Conservation (phyloP, 2,113 vertebrate genomes). For the Daphoenositta chrysoptera region DNA sequence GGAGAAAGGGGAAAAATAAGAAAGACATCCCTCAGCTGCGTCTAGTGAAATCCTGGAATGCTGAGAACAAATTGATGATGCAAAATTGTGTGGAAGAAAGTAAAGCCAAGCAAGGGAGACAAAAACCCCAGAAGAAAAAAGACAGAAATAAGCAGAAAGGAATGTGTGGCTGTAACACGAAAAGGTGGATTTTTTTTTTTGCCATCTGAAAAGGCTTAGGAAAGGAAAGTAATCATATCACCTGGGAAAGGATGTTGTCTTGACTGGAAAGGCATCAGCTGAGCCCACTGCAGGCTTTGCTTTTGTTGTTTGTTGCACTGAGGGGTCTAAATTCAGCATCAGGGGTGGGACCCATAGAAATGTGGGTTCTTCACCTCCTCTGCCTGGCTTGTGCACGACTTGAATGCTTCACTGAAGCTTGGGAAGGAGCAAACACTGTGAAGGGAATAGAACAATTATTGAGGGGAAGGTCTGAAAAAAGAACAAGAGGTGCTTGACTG, state of each 20-base stretch:
- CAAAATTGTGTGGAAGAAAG: neutral
- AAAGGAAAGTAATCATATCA: neutral
- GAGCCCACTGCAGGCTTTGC: neutral
- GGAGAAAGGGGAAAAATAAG: neutral
- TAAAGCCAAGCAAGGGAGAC: neutral
- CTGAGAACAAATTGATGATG: neutral
- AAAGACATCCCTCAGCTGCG: neutral
- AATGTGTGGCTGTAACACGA: neutral
- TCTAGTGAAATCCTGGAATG: neutral
- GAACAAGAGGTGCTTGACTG: neutral
- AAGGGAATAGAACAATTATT: neutral
- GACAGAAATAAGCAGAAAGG: neutral
- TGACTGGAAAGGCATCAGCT: neutral
- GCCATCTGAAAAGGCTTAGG: neutral
- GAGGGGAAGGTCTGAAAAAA: neutral
- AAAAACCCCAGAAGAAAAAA: neutral
- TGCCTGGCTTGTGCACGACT: accelerated
- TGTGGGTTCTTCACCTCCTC: neutral
- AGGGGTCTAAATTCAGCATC: neutral
- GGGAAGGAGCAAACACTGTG: neutral
- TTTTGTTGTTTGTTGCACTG: neutral
- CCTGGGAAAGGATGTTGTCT: neutral
- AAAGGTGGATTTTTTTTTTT: neutral
- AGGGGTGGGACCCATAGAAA: neutral
- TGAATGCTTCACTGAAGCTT: accelerated